These are phyloP conservation scores for Enteromius paludinosus DNA, from an alignment of 2,797 vertebrate genomes.

Conservation along the genomic window DNA sequence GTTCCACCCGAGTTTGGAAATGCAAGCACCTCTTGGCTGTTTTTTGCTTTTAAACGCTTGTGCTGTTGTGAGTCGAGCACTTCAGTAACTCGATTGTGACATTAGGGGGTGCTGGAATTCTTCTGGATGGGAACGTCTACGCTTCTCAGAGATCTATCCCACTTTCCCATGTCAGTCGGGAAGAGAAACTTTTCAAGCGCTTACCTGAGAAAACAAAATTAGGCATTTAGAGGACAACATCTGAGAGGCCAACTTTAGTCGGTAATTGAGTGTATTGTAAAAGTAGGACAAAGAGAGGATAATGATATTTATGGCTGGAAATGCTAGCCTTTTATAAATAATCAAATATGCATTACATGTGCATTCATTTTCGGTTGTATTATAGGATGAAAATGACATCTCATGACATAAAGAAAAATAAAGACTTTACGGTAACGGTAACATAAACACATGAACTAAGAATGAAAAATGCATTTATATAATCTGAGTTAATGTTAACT, in stretches of 20 bases:
- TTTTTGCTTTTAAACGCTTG: background rate
- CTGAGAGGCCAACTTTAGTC: background rate
- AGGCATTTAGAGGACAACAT: slow-evolving; percentile 24
- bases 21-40: background rate
- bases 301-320: background rate
- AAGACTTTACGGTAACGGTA: no score
- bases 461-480: no score
- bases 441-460: no score
- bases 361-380: background rate
- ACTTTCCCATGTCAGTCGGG: slow-evolving; percentile 1
- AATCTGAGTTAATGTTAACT: no score
- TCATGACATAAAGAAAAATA: background rate
- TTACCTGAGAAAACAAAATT: slow-evolving; percentile 35
- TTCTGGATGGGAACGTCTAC: slow-evolving; percentile 55
- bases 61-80: background rate
- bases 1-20: slow-evolving; percentile 17
- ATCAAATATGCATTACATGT: background rate
- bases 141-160: background rate
- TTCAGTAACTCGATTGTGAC: slow-evolving; percentile 71
- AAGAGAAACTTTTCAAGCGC: slow-evolving; percentile 35
- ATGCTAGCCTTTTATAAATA: background rate
- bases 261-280: background rate
- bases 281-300: background rate
- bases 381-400: background rate
- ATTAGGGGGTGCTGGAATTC: slow-evolving; percentile 85